These are phyloP conservation scores for Luffia ferchaultella DNA, from an alignment of 2,888 invertebrate species.

Conservation along the genomic window DNA sequence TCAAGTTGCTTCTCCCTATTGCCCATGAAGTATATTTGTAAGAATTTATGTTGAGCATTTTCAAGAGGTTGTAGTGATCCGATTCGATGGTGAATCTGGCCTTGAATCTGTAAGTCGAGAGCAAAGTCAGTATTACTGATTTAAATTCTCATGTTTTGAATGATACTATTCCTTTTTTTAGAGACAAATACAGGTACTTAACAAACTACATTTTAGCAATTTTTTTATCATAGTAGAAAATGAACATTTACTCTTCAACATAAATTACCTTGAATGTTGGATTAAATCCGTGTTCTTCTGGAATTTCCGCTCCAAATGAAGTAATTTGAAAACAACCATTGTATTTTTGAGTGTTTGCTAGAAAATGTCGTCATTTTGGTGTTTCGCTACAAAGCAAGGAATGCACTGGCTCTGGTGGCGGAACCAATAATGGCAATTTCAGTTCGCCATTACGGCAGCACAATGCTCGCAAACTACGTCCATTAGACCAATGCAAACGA, in stretches of 20 bases:
- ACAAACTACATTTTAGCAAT: neutral
- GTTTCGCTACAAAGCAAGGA: conserved; percentile 1
- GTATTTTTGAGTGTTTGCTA: conserved; percentile 18
- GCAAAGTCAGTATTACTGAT: neutral
- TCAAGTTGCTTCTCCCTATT: conserved; percentile 20
- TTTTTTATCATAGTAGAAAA: conserved; percentile 1
- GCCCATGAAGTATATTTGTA: conserved; percentile 23
- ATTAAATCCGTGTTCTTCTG: conserved; percentile 1
- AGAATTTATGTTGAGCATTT: conserved; percentile 11
- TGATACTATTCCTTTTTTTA: neutral
- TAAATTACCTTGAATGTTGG: conserved; percentile 2
- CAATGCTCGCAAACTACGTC: conserved; percentile 21
- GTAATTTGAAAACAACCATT: neutral
- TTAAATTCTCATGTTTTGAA: neutral
- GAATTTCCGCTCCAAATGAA: conserved; percentile 1
- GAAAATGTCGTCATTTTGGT: conserved; percentile 18
- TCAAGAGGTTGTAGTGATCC: conserved; percentile 1
- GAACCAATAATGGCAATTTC: neutral
- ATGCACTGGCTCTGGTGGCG: neutral
- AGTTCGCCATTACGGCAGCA: conserved; percentile 13
- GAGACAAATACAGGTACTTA: conserved; percentile 1
- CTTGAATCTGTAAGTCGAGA: conserved; percentile 1
- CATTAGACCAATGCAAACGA: conserved; percentile 19
- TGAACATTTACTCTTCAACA: neutral
- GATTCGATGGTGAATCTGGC: conserved; percentile 1